Base-by-base conservation (phyloP, 1,140 invertebrate genomes). In the Antheraea pernyi region DNA sequence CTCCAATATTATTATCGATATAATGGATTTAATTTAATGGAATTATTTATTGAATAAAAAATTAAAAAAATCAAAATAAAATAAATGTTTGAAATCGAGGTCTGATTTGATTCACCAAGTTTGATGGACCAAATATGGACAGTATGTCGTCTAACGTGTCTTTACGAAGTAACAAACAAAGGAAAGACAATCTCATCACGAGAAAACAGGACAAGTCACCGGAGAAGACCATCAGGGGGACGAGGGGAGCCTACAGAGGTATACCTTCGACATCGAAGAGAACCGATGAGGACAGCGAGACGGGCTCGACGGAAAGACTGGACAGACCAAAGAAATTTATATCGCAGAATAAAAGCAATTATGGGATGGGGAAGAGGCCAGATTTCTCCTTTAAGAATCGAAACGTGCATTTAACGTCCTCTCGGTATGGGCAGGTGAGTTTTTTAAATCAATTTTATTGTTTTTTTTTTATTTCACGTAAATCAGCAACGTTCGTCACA, bases 141-240 rank as follows among this genome's bases (percentile, higher is more conserved):
- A 92, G 91, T 84, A 88, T 91, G 82, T 81, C 89, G 74, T 92
- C 89, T 19, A 92, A 92, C 69, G 80, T 89, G 75, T 85, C 87
- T 61, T 76, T 91, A 75, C 78, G 92, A 67, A 90, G 77, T 77
- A 91, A 78, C 76, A 92, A 92, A 76, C 85, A 90, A 72, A 83
- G 89, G 74, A 91, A 91, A 81, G 89, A 91, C 78, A 91, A 91
- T 73, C 80, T 91, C 62, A 91, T 91, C 7, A 85, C 92, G n/a
- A 82, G 92, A 68, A 93, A 93, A 70, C 89, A 92, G 77, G 92
- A 93, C 77, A 92, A 92, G 76, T 90, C 86, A 65, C 92, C 92
- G 6, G 92, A 93, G 78, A 93, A 93, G 78, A 89, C 86, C 8
- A 91, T 91, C 60, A 79, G 89, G 22, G 87, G 88, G 0, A 92